Percentiles rank a stretch among this genome's conserved stretches.
These are phyloP conservation scores for Norana najaformis DNA, from an alignment of 2,888 invertebrate species.

Conservation along the genomic window DNA sequence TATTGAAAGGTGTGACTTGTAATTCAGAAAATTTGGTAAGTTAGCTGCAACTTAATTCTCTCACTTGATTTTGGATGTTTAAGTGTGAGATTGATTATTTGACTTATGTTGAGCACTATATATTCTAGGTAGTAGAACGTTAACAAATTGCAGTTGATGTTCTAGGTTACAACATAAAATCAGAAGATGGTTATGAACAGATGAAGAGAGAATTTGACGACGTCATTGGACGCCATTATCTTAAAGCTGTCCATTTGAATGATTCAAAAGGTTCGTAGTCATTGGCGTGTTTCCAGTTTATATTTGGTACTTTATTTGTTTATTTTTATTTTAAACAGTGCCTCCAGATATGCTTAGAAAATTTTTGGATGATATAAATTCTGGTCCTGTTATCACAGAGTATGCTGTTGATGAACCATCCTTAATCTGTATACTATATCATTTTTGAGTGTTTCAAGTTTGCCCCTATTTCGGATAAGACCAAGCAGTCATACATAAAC, in stretches of 20 bases:
- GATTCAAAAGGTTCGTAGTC: constrained; percentile 63
- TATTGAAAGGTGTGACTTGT: no score
- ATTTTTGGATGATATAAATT: no score
- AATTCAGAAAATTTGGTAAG: no score
- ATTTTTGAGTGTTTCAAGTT: no score
- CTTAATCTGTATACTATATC: no score
- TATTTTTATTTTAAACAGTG: neutral
- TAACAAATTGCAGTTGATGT: constrained; percentile 22
- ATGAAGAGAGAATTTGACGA: constrained; percentile 61
- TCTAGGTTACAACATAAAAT: constrained; percentile 62
- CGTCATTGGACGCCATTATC: constrained; percentile 51
- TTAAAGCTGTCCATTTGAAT: constrained; percentile 65
- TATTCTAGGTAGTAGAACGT: neutral
- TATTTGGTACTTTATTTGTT: neutral
- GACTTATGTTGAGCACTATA: neutral
- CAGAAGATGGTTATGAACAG: constrained; percentile 56
- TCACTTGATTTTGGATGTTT: neutral
- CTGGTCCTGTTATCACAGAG: no score
- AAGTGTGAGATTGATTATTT: neutral
- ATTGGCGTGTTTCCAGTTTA: neutral
- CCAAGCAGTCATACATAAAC: no score
- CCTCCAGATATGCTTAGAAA: neutral
- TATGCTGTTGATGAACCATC: no score
- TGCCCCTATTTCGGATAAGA: no score
- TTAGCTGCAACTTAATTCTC: neutral